Conservation (phyloP, 2,797 vertebrate genomes). For the Propithecus perrieri region DNA sequence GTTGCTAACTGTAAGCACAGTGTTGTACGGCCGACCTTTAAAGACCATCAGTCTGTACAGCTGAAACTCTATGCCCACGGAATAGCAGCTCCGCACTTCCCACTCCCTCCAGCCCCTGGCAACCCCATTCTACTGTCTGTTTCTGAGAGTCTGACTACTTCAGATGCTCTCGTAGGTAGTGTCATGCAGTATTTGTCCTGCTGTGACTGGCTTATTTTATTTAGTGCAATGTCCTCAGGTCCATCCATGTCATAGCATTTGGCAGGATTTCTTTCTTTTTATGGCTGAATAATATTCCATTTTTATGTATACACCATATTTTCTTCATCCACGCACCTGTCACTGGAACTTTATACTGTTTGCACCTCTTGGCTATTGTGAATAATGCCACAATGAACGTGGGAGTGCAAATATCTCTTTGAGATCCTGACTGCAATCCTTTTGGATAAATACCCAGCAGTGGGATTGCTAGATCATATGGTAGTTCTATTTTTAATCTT, state of each 20-base stretch:
- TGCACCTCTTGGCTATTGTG: not conserved
- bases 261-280: not conserved
- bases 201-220: not conserved
- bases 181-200: not conserved
- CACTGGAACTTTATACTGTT: fast-evolving
- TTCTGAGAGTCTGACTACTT: not conserved
- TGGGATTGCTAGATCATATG: not conserved
- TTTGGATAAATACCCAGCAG: not conserved
- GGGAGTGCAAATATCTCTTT: not conserved
- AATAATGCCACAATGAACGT: not conserved
- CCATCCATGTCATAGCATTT: not conserved
- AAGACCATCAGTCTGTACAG: not conserved
- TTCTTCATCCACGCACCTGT: not conserved
- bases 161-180: not conserved
- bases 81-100: not conserved
- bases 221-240: not conserved
- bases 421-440: not conserved
- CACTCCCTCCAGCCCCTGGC: not conserved
- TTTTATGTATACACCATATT: not conserved
- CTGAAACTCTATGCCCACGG: not conserved
- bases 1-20: not conserved
- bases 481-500: not conserved
- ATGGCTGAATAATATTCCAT: not conserved
- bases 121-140: not conserved
- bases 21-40: not conserved